Base-by-base conservation (phyloP, 1,140 invertebrate genomes). In the Parasteatoda tepidariorum region DNA sequence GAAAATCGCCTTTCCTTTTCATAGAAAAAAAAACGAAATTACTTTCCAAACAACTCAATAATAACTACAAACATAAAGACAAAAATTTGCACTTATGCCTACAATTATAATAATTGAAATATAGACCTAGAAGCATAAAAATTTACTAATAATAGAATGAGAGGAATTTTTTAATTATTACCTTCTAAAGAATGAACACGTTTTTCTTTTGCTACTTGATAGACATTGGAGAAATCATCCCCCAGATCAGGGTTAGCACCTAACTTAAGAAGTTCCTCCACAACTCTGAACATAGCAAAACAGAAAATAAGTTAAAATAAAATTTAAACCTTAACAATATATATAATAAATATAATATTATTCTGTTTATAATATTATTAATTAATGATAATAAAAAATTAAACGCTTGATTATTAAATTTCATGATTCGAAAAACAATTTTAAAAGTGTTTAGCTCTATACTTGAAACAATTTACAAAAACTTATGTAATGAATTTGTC, bases 201-300 rank as follows among this genome's bases (percentile, higher is more conserved):
- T 68, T 90, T 91, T 71, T 91, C 88, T 26, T 89, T 86, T 1
- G 92, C 92, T 31, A 92, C 92, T 85, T 91, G 90, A 74, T 92
- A 92, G 24, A 93, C 91, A 89, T 93, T 95, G 3, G 92, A 91
- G 89, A 94, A 97, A 59, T 94, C 92, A 90, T 98, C 96, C 57
- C 91, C 92, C 9, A 93, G 86, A 90, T 97, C 94, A 3, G 93
- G 92, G 89, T 96, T 92, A 38, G 95, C 95, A 30, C 96, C 96
- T 78, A 91, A 89, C 18, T 92, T 89, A 38, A 97, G 87, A 28
- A 98, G 89, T 84, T 92, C 88, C 88, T 92, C 90, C 2, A 96
- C 91, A 79, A 92, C 91, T 30, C 89, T 90, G 83, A 41, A 85
- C 86, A 82, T 71, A 84, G 28, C 75, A 57, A 75, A 41, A 76